Percentiles rank a stretch among this genome's conserved stretches.
These are phyloP conservation scores for Melanostoma scalare DNA, from an alignment of 2,888 invertebrate species.

Conservation along the genomic window DNA sequence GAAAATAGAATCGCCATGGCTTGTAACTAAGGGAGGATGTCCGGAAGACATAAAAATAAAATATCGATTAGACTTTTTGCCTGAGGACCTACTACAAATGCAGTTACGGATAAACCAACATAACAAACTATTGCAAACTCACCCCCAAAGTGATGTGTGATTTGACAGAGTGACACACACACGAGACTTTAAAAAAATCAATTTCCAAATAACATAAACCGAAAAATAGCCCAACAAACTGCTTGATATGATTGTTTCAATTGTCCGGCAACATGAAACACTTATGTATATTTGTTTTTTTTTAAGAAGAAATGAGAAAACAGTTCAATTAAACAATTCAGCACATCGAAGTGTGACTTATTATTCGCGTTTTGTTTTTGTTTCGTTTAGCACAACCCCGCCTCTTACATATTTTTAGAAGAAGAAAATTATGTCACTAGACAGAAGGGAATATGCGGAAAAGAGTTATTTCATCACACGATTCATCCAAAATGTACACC, in stretches of 20 bases:
- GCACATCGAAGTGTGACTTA: constrained; percentile 1
- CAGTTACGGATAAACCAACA: not conserved
- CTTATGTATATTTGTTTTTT: no score
- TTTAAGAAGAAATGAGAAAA: constrained; percentile 9
- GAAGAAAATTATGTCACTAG: constrained; percentile 63
- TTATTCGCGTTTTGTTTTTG: constrained; percentile 16
- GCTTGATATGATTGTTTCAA: constrained; percentile 21
- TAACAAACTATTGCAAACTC: constrained; percentile 28
- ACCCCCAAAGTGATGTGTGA: constrained; percentile 16
- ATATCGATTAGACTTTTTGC: constrained; percentile 53
- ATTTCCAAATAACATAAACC: constrained; percentile 17
- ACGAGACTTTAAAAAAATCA: constrained; percentile 12
- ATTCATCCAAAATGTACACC: constrained; percentile 2
- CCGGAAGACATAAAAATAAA: not conserved
- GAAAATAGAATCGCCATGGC: no score
- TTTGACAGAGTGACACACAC: not conserved
- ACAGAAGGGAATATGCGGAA: constrained; percentile 20
- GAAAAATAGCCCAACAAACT: not conserved
- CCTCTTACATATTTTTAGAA: constrained; percentile 62
- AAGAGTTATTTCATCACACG: constrained; percentile 3
- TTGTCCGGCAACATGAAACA: constrained; percentile 21
- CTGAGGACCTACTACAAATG: not conserved
- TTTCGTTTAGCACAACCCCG: constrained; percentile 9
- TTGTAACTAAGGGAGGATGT: not conserved
- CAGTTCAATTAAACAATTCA: constrained; percentile 36